Base-by-base conservation (phyloP, 2,113 vertebrate species). In the Laticauda colubrina region DNA sequence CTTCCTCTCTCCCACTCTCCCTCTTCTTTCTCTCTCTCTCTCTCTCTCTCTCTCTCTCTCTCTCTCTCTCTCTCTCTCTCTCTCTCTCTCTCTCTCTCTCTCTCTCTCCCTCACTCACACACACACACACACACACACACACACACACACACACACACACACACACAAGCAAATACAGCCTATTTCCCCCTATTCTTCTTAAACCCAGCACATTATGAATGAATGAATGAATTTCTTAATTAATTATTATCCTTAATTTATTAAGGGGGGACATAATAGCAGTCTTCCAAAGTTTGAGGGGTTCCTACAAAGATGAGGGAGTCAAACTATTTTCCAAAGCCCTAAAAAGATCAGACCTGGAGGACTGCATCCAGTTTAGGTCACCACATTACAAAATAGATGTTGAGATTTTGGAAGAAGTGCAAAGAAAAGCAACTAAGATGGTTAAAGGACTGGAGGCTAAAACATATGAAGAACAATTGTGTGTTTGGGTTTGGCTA, bases 171-270 rank as follows among this genome's bases (percentile, higher is more conserved):
- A 75, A 15, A 75, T 23, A n/a, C 0, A 2, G 26, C 4, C 95
- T 92, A 87, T 85, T 91, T 18, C 8, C 39, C 90, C 94, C 92
- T 94, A 86, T 90, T 92, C 94, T 96, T 93, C 92, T 95, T 29
- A 94, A 91, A 90, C 94, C 96, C 96, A 97, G 97, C 96, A 97
- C 97, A 97, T 97, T 96, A 97, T 10, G 11, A 29, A 64, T 26
- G 9, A 3, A 61, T 61, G 9, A 61, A 61, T 61, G 26, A 61
- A 61, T 64, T 64, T 29, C 59, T 61, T 61, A 61, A 61, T 57
- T 23, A 57, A 23, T 64, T 64, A 29, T 64, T 29, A 61, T 11
- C 9, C 24, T 11, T 64, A 29, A 29, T 61, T 61, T 61, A 61
- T 61, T 61, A 64, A 64, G 29, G 61, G 61, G 61, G 4, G 26